Percentiles rank a stretch among this genome's conserved stretches.
phyloP scores from a whole-genome alignment of 2,113 vertebrate genomes.

The Protomyctophum bolini region DNA sequence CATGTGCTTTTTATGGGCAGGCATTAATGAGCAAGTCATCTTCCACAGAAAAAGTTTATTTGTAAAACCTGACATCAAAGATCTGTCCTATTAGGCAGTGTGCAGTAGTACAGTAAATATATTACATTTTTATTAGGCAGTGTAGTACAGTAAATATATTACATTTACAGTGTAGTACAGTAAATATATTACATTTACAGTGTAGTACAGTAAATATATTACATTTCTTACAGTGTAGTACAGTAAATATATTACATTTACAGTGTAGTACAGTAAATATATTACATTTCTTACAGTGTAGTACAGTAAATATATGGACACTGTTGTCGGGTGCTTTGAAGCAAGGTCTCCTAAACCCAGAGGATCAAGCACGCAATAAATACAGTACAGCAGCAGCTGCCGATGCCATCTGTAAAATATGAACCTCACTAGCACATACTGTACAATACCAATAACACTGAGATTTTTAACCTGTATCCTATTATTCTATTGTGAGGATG shows the following conservation, averaged over 20 bases:
- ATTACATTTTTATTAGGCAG: no score
- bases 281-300: not conserved
- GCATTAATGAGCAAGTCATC: no score
- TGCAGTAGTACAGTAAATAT: no score
- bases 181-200: no score
- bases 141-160: no score
- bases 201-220: no score
- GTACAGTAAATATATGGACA: no score
- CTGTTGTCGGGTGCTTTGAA: not conserved
- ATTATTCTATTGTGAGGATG: no score
- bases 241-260: no score
- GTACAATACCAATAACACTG: not conserved
- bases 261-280: not conserved
- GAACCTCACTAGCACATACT: not conserved
- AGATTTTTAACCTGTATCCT: not conserved
- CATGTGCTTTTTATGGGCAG: no score
- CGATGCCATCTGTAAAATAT: not conserved
- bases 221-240: no score
- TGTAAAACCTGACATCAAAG: constrained; percentile 34
- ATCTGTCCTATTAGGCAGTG: not conserved
- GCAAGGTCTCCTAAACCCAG: not conserved
- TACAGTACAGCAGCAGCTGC: not conserved
- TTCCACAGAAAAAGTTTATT: constrained; percentile 66
- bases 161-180: no score
- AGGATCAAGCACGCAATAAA: not conserved